These are phyloP conservation scores for Siphamia tubifer DNA, from an alignment of 2,113 vertebrate species.

Conservation along the genomic window DNA sequence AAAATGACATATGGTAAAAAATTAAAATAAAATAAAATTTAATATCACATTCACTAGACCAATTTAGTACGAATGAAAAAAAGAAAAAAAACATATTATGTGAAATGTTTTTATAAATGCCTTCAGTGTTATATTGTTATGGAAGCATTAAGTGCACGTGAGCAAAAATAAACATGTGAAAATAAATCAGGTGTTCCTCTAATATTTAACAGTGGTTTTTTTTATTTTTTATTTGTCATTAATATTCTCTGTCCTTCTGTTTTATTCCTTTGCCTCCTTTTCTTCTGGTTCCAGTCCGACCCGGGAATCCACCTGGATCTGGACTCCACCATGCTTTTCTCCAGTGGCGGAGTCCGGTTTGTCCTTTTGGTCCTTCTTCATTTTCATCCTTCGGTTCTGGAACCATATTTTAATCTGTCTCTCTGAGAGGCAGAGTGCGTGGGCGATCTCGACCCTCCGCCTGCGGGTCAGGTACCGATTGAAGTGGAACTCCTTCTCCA, in stretches of 20 bases:
- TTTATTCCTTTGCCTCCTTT: slow-evolving; percentile 36
- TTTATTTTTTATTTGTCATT: background rate
- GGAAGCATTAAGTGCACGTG: background rate
- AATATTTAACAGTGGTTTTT: background rate
- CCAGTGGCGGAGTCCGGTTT: background rate
- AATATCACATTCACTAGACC: too few species aligned
- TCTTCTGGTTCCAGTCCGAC: background rate
- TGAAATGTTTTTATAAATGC: background rate
- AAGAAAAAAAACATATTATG: too few species aligned
- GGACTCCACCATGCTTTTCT: background rate
- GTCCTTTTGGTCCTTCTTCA: slow-evolving; percentile 88
- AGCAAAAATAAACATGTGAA: too few species aligned
- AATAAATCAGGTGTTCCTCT: too few species aligned
- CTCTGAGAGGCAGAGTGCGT: slow-evolving; percentile 87
- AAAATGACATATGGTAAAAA: background rate
- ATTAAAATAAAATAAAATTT: too few species aligned
- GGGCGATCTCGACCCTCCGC: slow-evolving; percentile 87
- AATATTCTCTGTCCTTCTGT: background rate
- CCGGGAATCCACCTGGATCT: background rate
- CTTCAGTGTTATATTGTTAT: too few species aligned
- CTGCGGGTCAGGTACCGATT: slow-evolving; percentile 91
- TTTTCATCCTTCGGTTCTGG: slow-evolving; percentile 93
- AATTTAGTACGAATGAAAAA: too few species aligned
- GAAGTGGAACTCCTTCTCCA: slow-evolving; percentile 95
- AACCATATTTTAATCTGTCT: slow-evolving; percentile 96